Conservation (phyloP, 2,888 invertebrate species). For the Thumatha senex region DNA sequence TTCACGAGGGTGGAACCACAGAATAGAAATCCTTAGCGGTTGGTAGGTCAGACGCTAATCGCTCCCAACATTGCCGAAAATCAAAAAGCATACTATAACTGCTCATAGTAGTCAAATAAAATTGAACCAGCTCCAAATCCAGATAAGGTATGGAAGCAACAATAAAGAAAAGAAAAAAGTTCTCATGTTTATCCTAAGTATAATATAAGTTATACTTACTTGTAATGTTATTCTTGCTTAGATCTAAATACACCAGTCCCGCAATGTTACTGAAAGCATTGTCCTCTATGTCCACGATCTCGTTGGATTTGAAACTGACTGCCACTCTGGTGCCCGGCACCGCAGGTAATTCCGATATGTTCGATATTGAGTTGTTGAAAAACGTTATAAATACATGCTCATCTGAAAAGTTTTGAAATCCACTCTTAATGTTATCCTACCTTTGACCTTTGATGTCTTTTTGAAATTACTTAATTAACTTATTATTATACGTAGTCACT, state of each 20-base stretch:
- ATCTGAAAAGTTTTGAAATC: slow-evolving; percentile 52
- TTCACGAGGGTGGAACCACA: no score
- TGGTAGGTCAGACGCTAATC: no score
- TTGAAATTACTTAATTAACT: slow-evolving; percentile 20
- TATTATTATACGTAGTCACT: slow-evolving; percentile 11
- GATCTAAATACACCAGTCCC: slow-evolving; percentile 79
- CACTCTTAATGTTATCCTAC: slow-evolving; percentile 1
- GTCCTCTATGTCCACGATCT: slow-evolving; percentile 74
- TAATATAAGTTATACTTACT: slow-evolving; percentile 54
- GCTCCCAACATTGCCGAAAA: no score
- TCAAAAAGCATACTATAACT: no score
- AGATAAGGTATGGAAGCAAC: no score
- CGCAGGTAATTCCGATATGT: slow-evolving; percentile 68
- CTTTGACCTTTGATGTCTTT: background rate
- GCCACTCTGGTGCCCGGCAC: slow-evolving; percentile 71
- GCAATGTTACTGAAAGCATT: slow-evolving; percentile 78
- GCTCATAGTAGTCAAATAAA: no score
- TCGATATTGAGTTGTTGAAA: slow-evolving; percentile 80
- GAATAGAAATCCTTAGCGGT: no score
- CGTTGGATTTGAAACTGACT: slow-evolving; percentile 80
- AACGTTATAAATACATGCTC: slow-evolving; percentile 79
- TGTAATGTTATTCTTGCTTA: slow-evolving; percentile 82
- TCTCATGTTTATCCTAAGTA: no score
- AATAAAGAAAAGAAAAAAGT: no score
- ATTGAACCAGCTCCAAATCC: no score